phyloP scores from a whole-genome alignment of 2,797 vertebrate species.

The Sardinella longiceps region DNA sequence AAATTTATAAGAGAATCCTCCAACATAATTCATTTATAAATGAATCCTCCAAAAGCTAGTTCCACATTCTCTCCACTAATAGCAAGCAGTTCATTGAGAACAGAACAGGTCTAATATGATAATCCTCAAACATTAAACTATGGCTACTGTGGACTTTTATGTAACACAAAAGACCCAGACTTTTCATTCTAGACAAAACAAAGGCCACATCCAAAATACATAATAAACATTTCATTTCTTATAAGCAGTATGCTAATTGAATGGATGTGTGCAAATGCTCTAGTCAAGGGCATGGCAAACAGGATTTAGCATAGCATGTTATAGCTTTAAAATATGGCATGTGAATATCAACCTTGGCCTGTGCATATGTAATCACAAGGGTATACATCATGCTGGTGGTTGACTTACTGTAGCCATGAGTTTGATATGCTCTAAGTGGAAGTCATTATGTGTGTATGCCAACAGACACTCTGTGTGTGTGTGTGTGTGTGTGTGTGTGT shows the following conservation, averaged over 20 bases:
- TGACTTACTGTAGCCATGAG: not conserved
- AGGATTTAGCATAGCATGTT: not conserved
- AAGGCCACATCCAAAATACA: not conserved
- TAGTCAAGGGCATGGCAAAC: not conserved
- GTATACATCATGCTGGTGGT: not conserved
- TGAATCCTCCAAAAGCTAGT: too few relatives aligned
- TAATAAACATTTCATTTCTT: not conserved
- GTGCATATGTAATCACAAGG: not conserved
- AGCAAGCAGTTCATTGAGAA: not conserved
- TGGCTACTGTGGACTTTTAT: not conserved
- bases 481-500: constrained; percentile 1
- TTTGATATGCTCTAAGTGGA: not conserved
- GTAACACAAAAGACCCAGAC: not conserved
- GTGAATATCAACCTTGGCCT: not conserved
- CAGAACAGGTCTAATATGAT: not conserved
- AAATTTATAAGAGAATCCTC: not conserved
- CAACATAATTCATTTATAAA: too few relatives aligned
- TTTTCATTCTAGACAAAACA: not conserved
- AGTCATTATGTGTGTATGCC: not conserved
- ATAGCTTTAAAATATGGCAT: not conserved
- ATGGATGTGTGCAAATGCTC: not conserved
- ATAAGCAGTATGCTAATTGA: not conserved
- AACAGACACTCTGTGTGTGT: not conserved
- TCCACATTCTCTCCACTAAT: not conserved
- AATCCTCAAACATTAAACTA: not conserved